phyloP scores from a whole-genome alignment of 2,113 vertebrate species.

The Capra hircus region DNA sequence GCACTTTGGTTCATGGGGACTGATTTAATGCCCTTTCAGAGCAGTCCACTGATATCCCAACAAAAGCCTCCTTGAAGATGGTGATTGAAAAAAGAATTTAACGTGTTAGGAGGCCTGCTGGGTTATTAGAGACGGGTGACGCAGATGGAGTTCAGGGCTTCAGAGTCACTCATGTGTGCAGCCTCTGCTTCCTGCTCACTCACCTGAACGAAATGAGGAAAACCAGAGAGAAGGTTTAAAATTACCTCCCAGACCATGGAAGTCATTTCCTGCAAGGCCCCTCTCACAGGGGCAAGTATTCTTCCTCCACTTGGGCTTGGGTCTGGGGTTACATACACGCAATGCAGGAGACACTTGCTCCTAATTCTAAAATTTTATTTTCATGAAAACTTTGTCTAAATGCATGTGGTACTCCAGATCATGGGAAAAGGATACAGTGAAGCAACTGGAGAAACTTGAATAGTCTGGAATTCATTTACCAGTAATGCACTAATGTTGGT shows the following conservation, averaged over 20 bases:
- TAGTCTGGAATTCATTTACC: neutral
- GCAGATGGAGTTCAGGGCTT: neutral
- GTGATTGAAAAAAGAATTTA: conserved; percentile 55
- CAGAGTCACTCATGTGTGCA: conserved; percentile 25
- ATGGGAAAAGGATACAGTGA: neutral
- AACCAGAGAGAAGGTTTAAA: conserved; percentile 30
- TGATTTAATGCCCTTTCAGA: conserved; percentile 20
- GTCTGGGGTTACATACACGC: neutral
- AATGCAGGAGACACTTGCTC: neutral
- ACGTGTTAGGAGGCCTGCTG: conserved; percentile 39
- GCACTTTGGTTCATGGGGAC: neutral
- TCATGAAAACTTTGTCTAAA: neutral
- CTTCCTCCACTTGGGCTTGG: neutral
- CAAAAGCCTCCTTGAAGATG: conserved; percentile 45
- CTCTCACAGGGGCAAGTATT: neutral
- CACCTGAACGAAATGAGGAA: conserved; percentile 52
- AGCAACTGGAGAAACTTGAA: neutral
- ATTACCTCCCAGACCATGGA: conserved; percentile 49
- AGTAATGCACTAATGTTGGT: neutral
- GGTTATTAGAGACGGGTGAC: conserved; percentile 38
- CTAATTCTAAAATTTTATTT: neutral
- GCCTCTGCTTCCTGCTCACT: conserved; percentile 31
- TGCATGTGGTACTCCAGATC: neutral
- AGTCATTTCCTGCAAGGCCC: neutral
- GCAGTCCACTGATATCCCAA: neutral